Conservation (phyloP, 35 echinoderm and acorn worm species). For the Stichopus chloronotus region DNA sequence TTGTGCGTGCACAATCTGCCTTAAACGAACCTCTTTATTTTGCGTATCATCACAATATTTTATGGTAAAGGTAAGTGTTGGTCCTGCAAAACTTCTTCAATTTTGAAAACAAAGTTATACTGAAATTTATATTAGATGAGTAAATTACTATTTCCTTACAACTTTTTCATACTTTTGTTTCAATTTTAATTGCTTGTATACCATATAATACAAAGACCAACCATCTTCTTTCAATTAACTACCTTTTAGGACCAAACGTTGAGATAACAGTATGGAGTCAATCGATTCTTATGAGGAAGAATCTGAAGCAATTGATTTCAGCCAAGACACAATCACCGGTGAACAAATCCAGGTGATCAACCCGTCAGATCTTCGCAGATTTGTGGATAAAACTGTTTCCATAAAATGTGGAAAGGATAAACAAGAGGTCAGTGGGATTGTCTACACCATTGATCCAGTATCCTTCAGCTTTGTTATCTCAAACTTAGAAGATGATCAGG, state of each 20-base stretch:
- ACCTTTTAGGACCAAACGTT: background rate
- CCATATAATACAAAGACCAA: too few relatives aligned
- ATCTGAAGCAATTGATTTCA: background rate
- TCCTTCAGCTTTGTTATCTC: conserved; percentile 38
- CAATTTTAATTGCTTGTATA: too few relatives aligned
- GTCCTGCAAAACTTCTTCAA: too few relatives aligned
- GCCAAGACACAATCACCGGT: background rate
- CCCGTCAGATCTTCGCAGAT: conserved; percentile 15
- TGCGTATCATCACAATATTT: too few relatives aligned
- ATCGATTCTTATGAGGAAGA: background rate
- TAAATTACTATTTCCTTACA: too few relatives aligned
- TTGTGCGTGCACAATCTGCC: too few relatives aligned
- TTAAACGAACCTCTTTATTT: too few relatives aligned
- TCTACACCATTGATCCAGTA: conserved; percentile 52
- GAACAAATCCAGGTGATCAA: background rate
- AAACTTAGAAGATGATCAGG: background rate
- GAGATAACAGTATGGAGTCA: background rate
- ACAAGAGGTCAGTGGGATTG: conserved; percentile 12
- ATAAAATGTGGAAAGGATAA: conserved; percentile 22
- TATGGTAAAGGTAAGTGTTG: too few relatives aligned
- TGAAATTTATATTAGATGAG: too few relatives aligned
- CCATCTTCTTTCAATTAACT: too few relatives aligned
- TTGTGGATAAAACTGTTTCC: conserved; percentile 49
- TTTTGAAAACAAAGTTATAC: too few relatives aligned
- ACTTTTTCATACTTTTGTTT: too few relatives aligned